Evolutionary conservation across 2,888 invertebrate species (phyloP), one percentile per base, ranked within the genome.

Genomic region (Aleiodes alternator): DNA sequence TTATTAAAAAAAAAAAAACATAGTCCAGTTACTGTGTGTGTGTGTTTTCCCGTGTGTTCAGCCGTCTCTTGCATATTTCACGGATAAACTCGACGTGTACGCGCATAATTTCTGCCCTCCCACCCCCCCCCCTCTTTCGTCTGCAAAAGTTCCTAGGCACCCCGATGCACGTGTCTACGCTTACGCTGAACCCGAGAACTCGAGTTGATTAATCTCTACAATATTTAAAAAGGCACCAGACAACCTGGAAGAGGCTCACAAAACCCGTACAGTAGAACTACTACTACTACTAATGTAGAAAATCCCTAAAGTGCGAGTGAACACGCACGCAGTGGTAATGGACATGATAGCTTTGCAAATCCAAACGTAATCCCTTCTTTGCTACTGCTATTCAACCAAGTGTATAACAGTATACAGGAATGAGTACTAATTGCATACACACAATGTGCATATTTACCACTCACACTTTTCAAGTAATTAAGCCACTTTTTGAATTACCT

Each of bases 191-290:
- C 76, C 61, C 73, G 75, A 75, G 76, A 23, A 79, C 69, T 70
- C 68, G 82, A 83, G 83, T 85, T 86, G 86, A 87, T 87, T 87
- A 87, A 87, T 86, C 84, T 82, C 82, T 86, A 82, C 84, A 83
- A 86, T 87, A 87, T 87, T 87, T 85, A 87, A 85, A 84, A 82
- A 84, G 81, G 80, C 66, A 71, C 68, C 71, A 74, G 69, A 56
- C 57, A 16, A 64, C 64, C 48, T 38, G 71, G 34, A 51, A 31
- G 29, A 64, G 8, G 12, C 34, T 38, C 70, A 56, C 23, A 23
- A 23, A 23, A 23, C 23, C 23, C 23, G 2, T 23, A 23, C 23
- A 23, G 23, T 23, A 23, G 23, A 23, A 23, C 23, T 23, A 23
- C 23, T 23, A 34, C 11, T 56, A 14, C 56, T 38, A n/a, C 5